Conservation (phyloP, 1,140 invertebrate genomes). For the Chironomus striatipennis region DNA sequence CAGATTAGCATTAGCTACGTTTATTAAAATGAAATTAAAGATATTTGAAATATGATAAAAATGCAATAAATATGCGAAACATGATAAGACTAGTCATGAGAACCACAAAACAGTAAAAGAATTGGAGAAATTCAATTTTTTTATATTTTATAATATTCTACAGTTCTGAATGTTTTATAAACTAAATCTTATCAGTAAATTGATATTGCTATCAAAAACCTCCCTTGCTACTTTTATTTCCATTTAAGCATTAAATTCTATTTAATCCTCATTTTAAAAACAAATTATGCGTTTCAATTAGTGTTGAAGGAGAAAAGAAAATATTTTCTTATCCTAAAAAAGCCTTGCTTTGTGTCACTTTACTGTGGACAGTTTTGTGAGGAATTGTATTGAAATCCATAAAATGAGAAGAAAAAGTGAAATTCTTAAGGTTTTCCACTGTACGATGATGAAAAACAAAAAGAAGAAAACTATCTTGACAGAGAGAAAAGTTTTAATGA, state of each 20-base stretch:
- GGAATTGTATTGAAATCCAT: not conserved
- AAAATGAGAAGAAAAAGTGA: not conserved
- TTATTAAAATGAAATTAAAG: too few species aligned
- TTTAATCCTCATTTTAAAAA: not conserved
- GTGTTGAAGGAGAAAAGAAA: not conserved
- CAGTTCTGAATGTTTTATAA: too few species aligned
- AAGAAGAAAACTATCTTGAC: not conserved
- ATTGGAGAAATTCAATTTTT: too few species aligned
- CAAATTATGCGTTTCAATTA: not conserved
- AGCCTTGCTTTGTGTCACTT: too few species aligned
- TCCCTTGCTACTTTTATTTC: not conserved
- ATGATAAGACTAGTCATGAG: too few species aligned
- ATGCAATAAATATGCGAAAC: too few species aligned
- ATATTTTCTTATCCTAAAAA: not conserved
- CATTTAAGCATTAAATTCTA: not conserved
- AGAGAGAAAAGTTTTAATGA: conserved; percentile 15
- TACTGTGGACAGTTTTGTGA: too few species aligned
- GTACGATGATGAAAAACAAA: not conserved
- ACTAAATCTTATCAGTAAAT: too few species aligned
- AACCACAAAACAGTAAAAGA: too few species aligned
- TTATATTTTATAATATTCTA: too few species aligned
- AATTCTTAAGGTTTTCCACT: not conserved
- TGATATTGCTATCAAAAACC: not conserved
- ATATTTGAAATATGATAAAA: too few species aligned
- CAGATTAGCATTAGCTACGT: too few species aligned